These are phyloP conservation scores for Scophthalmus maximus DNA, from an alignment of 2,113 vertebrate species.

Conservation along the genomic window DNA sequence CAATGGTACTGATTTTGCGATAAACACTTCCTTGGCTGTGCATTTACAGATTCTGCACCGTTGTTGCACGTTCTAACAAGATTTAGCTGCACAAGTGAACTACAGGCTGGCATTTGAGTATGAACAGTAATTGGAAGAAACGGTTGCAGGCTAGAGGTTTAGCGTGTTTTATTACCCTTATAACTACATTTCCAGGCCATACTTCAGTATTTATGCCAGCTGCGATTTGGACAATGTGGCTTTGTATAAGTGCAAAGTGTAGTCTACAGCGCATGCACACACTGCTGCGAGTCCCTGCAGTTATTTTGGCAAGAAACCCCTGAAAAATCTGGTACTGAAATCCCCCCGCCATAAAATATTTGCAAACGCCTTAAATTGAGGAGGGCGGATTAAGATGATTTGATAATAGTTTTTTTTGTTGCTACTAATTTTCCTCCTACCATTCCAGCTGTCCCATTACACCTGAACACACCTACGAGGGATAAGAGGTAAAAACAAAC, in stretches of 20 bases:
- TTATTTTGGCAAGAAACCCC: neutral
- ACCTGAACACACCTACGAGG: neutral
- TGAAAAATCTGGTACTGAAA: neutral
- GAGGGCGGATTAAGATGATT: neutral
- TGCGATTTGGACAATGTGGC: conserved; percentile 28
- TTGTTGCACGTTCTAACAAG: neutral
- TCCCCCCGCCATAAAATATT: neutral
- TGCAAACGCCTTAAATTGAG: neutral
- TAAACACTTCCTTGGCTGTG: neutral
- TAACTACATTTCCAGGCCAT: conserved; percentile 15
- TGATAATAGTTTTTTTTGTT: neutral
- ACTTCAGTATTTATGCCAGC: conserved; percentile 15
- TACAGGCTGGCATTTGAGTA: neutral
- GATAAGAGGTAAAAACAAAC: conserved; percentile 10
- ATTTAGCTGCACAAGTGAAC: neutral
- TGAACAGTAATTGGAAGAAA: neutral
- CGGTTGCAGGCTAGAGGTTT: neutral
- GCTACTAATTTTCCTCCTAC: neutral
- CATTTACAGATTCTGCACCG: neutral
- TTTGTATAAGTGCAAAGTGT: conserved; percentile 14
- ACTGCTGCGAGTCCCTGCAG: neutral
- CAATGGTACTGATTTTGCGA: neutral
- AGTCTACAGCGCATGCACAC: neutral
- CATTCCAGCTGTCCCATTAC: neutral
- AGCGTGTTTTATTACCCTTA: conserved; percentile 4